phyloP scores from a whole-genome alignment of 2,113 vertebrate species.

The Procavia capensis region DNA sequence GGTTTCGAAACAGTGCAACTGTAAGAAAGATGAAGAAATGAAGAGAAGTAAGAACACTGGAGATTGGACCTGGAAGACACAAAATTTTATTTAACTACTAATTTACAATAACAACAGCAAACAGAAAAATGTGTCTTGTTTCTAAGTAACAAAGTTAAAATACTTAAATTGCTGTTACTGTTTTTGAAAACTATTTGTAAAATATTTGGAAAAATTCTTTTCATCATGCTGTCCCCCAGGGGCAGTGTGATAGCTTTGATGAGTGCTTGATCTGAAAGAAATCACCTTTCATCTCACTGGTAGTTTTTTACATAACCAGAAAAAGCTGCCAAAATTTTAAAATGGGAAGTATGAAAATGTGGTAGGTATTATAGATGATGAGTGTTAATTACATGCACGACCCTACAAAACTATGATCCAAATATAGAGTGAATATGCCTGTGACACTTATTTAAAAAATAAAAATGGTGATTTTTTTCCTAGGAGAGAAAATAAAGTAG shows the following conservation, averaged over 20 bases:
- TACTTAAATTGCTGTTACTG: background rate
- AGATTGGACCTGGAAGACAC: background rate
- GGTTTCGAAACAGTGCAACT: background rate
- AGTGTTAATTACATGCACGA: background rate
- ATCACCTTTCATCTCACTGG: constrained; percentile 28
- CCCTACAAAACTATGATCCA: constrained; percentile 20
- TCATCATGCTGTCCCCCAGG: background rate
- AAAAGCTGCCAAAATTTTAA: constrained; percentile 46
- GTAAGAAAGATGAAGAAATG: background rate
- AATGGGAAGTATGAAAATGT: constrained; percentile 2
- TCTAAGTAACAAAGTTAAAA: background rate
- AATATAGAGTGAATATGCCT: background rate
- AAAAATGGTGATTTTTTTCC: constrained; percentile 25
- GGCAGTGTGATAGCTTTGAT: background rate
- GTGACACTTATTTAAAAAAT: constrained; percentile 41
- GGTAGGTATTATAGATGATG: background rate
- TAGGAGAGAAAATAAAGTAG: background rate
- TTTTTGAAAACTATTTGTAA: background rate
- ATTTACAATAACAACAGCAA: background rate
- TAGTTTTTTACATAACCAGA: background rate
- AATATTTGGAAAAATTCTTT: background rate
- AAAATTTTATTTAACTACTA: background rate
- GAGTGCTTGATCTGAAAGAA: constrained; percentile 16
- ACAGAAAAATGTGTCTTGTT: background rate
- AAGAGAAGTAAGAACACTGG: background rate